phyloP scores from a whole-genome alignment of 2,113 vertebrate species.

The Lepidothrix coronata region DNA sequence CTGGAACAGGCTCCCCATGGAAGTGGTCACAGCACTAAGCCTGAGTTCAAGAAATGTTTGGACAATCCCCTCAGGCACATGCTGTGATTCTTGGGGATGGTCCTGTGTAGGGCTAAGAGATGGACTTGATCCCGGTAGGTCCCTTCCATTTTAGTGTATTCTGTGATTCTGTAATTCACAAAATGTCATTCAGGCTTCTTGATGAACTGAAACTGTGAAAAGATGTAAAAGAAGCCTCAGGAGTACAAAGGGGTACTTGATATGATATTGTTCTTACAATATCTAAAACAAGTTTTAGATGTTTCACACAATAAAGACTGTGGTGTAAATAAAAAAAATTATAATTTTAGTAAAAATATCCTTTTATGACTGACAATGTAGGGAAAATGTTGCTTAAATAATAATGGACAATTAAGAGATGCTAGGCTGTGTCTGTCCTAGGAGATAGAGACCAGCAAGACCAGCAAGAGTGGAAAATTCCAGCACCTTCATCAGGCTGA shows the following conservation, averaged over 20 bases:
- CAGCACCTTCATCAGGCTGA: neutral
- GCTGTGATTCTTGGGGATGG: neutral
- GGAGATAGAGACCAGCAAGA: neutral
- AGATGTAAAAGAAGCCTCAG: neutral
- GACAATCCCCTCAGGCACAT: neutral
- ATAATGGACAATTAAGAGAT: neutral
- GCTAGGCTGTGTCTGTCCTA: neutral
- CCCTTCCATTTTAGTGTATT: neutral
- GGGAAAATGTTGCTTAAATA: neutral
- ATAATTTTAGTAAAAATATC: neutral
- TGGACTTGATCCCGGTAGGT: neutral
- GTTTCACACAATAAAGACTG: neutral
- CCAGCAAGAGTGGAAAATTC: slow-evolving; percentile 5
- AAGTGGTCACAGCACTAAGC: neutral
- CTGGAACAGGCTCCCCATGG: neutral
- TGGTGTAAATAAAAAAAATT: neutral
- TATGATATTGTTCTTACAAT: neutral
- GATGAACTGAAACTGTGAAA: neutral
- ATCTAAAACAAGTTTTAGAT: neutral
- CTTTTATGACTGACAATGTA: neutral
- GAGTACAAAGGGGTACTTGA: neutral
- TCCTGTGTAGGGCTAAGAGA: neutral
- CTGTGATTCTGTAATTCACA: neutral
- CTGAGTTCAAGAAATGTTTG: neutral
- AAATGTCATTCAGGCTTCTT: neutral